These are phyloP conservation scores for Lycaon pictus DNA, from an alignment of 2,113 vertebrate species.

Conservation along the genomic window DNA sequence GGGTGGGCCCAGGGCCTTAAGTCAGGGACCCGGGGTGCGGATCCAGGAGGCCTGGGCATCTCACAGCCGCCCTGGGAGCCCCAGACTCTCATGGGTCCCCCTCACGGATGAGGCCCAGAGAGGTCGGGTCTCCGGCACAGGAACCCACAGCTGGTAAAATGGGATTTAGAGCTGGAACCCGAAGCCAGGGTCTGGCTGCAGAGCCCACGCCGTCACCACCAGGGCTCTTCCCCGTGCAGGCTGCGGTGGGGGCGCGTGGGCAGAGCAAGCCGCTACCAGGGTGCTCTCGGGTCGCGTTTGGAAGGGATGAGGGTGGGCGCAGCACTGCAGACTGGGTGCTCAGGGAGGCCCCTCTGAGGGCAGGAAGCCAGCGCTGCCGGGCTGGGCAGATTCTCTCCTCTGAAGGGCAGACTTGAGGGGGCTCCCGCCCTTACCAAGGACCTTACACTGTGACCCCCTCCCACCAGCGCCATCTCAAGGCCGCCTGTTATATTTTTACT, in stretches of 20 bases:
- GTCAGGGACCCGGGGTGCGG: accelerated
- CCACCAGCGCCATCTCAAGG: no score
- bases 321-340: background rate
- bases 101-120: background rate
- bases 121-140: background rate
- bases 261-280: accelerated
- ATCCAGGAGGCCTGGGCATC: background rate
- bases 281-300: accelerated
- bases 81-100: accelerated
- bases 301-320: background rate
- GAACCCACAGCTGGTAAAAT: background rate
- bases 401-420: no score
- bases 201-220: accelerated
- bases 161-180: background rate
- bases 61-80: background rate
- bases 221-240: background rate
- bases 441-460: background rate
- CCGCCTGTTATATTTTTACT: background rate
- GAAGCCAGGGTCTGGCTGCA: background rate
- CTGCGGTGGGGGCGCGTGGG: accelerated
- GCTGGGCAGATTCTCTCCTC: background rate
- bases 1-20: accelerated
- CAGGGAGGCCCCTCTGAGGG: background rate
- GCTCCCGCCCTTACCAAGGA: background rate
- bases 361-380: background rate